phyloP scores from a whole-genome alignment of 2,113 vertebrate genomes.

The Tachycineta bicolor region DNA sequence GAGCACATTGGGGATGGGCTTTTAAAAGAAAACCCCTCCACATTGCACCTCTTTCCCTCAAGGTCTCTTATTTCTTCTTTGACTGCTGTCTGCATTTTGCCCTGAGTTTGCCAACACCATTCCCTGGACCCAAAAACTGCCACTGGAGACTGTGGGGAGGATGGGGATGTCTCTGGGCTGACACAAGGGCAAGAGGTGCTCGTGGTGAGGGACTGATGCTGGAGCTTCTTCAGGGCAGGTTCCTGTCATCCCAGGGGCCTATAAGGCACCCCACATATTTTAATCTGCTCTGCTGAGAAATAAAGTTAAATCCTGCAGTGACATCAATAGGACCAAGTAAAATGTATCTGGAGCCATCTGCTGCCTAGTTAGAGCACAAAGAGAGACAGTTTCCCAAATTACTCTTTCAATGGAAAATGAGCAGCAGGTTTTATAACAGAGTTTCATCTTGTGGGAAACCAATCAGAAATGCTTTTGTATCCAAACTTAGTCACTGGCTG shows the following conservation, averaged over 20 bases:
- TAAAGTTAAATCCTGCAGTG: conserved; percentile 34
- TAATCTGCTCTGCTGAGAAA: conserved; percentile 26
- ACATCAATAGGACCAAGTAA: conserved; percentile 42
- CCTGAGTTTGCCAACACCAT: background rate
- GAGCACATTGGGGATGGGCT: background rate
- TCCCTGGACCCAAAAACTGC: background rate
- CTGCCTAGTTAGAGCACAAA: conserved; percentile 47
- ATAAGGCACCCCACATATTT: background rate
- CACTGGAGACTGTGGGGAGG: background rate
- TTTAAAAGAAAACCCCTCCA: background rate
- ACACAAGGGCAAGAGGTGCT: background rate
- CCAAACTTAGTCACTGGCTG: background rate
- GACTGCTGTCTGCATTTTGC: background rate
- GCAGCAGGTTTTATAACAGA: conserved; percentile 28
- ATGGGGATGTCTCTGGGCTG: background rate
- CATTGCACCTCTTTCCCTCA: background rate
- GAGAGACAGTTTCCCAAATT: conserved; percentile 32
- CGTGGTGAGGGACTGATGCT: background rate
- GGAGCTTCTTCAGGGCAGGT: background rate
- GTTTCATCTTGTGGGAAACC: background rate
- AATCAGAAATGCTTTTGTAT: conserved; percentile 36
- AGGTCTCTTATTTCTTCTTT: background rate
- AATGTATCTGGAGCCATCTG: conserved; percentile 47
- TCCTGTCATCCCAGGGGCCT: background rate
- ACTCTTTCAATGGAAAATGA: conserved; percentile 39